A percentile compares a stretch with the other conserved stretches of the same genome.
Evolutionary conservation across 2,113 vertebrate species (phyloP).

Genomic region (Heterotilapia buettikoferi): DNA sequence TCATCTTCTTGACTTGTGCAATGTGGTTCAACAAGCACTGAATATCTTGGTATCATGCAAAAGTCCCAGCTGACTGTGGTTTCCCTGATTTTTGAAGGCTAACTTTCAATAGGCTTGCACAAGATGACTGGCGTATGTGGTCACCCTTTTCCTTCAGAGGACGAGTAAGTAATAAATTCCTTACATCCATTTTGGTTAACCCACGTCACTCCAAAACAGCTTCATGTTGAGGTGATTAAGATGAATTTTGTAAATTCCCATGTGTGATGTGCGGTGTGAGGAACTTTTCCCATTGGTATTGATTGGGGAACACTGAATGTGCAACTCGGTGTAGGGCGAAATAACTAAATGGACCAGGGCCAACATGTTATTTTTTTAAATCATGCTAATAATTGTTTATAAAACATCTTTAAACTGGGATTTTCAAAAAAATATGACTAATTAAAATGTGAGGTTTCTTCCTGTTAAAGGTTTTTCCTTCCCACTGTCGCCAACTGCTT

Average conservation of each 20-base stretch:
- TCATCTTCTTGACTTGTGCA: neutral
- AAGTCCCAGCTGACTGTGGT: neutral
- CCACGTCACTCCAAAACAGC: neutral
- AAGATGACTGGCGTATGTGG: neutral
- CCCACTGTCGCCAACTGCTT: neutral
- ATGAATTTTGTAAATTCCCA: neutral
- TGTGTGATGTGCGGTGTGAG: neutral
- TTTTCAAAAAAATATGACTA: neutral
- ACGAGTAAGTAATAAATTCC: neutral
- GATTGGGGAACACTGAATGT: neutral
- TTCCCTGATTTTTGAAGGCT: neutral
- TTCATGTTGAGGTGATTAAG: conserved; percentile 6
- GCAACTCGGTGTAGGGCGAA: neutral
- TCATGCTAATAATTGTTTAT: neutral
- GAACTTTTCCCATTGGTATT: neutral
- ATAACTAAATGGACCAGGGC: neutral
- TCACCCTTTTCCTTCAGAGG: neutral
- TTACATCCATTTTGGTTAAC: conserved; percentile 6
- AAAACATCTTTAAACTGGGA: neutral
- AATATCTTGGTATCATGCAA: neutral
- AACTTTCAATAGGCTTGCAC: neutral
- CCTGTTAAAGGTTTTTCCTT: neutral
- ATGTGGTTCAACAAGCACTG: neutral
- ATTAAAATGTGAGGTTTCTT: neutral
- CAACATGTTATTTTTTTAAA: neutral